Conservation (phyloP, 1,140 invertebrate genomes). For the Dendroctonus ponderosae region DNA sequence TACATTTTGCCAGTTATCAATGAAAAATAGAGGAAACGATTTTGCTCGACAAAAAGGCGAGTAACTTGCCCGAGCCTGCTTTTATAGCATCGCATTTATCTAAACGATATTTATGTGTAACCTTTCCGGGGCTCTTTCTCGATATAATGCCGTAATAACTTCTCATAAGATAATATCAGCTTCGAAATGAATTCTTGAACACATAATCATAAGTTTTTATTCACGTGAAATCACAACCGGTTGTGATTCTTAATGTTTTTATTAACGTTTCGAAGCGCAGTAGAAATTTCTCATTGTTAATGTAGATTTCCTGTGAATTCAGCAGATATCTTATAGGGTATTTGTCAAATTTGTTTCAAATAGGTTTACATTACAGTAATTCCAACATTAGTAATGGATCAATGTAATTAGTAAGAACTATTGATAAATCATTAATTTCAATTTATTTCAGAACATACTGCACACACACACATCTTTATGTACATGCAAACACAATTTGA, state of each 20-base stretch:
- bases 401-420: too few relatives aligned
- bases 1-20: conserved; percentile 11
- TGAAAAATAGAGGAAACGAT: conserved; percentile 12
- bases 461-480: too few relatives aligned
- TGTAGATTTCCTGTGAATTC: too few relatives aligned
- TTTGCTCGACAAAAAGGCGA: conserved; percentile 12
- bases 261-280: conserved; percentile 3
- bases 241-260: conserved; percentile 22
- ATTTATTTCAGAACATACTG: too few relatives aligned
- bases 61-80: conserved; percentile 4
- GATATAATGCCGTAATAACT: conserved; percentile 31
- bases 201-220: conserved; percentile 33
- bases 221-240: conserved; percentile 23
- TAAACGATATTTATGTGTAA: conserved; percentile 28
- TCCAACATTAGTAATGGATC: too few relatives aligned
- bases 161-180: conserved; percentile 29
- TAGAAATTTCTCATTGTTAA: too few relatives aligned
- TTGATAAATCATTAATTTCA: too few relatives aligned
- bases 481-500: too few relatives aligned
- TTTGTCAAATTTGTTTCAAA: too few relatives aligned
- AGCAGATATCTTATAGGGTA: too few relatives aligned
- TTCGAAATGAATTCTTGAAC: conserved; percentile 33
- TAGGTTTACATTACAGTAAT: too few relatives aligned
- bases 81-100: conserved; percentile 26
- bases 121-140: conserved; percentile 15